Evolutionary conservation across 2,888 invertebrate genomes (phyloP).

Genomic region (Dromius quadrimaculatus): DNA sequence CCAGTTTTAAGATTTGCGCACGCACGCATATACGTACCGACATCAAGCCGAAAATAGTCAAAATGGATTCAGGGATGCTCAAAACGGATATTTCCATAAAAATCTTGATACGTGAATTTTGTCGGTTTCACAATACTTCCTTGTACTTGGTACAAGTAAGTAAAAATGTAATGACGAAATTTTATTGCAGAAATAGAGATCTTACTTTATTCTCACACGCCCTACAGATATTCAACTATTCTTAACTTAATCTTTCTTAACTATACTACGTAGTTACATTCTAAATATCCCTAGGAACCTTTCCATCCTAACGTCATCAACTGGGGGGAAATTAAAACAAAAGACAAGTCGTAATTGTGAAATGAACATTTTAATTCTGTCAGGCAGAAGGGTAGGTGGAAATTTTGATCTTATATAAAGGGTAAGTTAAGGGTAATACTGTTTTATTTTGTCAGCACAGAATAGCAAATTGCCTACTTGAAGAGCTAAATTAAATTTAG

Average conservation of each 20-base stretch:
- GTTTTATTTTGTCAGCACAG: slow-evolving; percentile 8
- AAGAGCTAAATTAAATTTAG: slow-evolving; percentile 7
- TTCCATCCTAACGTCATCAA: slow-evolving; percentile 1
- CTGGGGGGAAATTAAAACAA: slow-evolving; percentile 42
- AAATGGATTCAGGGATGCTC: no score
- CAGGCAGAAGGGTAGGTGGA: not conserved
- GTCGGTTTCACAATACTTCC: no score
- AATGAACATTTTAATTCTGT: slow-evolving; percentile 47
- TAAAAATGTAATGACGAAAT: no score
- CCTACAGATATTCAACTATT: not conserved
- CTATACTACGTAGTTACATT: not conserved
- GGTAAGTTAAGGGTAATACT: slow-evolving; percentile 14
- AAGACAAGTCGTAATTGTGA: slow-evolving; percentile 48
- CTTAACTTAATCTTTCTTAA: not conserved
- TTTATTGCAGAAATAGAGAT: no score
- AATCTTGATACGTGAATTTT: no score
- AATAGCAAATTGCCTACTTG: slow-evolving; percentile 21
- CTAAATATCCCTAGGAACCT: not conserved
- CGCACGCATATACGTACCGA: no score
- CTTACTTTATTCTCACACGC: no score
- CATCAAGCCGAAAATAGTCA: no score
- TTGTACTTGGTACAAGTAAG: no score
- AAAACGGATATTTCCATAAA: no score
- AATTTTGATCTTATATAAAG: slow-evolving; percentile 2
- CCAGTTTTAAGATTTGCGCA: no score